Percentiles rank a stretch among this genome's conserved stretches.
Conservation (phyloP, 2,888 invertebrate genomes). For the Cryptosula pallasiana region DNA sequence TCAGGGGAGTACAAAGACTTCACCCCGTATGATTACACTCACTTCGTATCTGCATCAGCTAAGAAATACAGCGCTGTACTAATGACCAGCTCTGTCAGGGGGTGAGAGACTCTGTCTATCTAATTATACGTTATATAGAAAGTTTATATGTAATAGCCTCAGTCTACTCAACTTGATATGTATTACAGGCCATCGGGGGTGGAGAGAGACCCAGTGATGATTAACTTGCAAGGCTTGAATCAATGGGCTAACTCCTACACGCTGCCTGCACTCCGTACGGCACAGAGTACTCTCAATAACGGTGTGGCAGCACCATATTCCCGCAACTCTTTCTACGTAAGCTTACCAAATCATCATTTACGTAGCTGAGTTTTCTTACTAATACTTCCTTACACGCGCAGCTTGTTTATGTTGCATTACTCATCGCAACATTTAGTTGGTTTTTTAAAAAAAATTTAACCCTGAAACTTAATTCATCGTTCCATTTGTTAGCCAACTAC, state of each 20-base stretch:
- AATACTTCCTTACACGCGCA: no score
- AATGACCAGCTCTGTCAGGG: neutral
- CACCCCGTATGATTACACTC: neutral
- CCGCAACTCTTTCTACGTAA: neutral
- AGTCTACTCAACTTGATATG: no score
- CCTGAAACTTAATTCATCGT: no score
- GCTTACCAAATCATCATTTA: no score
- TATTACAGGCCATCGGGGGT: neutral
- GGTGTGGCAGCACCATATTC: neutral
- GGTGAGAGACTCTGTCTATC: no score
- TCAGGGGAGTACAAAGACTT: neutral
- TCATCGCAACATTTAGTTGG: no score
- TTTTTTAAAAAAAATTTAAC: no score
- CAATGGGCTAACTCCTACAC: neutral
- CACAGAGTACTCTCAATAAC: neutral
- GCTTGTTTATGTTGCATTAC: no score
- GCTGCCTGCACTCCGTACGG: neutral
- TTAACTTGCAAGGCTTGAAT: slow-evolving; percentile 2
- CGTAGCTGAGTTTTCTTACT: no score
- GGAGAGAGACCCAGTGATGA: neutral
- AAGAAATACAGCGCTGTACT: neutral
- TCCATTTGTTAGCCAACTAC: no score
- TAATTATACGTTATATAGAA: no score
- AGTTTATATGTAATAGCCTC: no score
- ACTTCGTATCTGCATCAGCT: neutral